A percentile compares a stretch with the other conserved stretches of the same genome.
Conservation (phyloP, 1,140 invertebrate genomes). For the Pachypsylla venusta region DNA sequence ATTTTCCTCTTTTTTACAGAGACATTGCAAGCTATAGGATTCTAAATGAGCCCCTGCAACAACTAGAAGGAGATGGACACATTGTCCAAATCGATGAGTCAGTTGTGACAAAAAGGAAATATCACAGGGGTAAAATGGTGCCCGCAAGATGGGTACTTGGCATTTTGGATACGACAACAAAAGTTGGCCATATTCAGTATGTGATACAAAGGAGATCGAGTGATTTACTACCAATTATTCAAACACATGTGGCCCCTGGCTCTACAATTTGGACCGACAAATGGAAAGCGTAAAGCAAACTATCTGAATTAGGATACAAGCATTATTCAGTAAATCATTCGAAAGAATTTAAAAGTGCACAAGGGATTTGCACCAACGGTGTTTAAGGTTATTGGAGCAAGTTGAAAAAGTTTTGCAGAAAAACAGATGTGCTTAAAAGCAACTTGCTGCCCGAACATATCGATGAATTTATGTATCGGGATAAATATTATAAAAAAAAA, state of each 20-base stretch:
- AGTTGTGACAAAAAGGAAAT: neutral
- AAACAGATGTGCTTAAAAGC: neutral
- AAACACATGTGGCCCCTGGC: neutral
- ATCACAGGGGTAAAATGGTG: neutral
- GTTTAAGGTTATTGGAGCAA: constrained; percentile 1
- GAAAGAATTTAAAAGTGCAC: neutral
- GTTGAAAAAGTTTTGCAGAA: constrained; percentile 1
- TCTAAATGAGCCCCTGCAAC: neutral
- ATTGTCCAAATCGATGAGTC: neutral
- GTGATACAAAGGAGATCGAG: neutral
- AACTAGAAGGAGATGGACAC: neutral
- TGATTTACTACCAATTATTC: neutral
- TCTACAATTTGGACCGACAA: neutral
- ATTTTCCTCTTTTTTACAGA: no score
- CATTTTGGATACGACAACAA: neutral
- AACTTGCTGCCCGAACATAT: neutral
- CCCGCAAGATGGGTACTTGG: neutral
- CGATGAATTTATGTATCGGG: constrained; percentile 6
- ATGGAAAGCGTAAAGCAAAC: neutral
- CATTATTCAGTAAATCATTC: neutral
- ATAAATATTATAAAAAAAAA: constrained; percentile 3
- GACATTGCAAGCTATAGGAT: neutral
- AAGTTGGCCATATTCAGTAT: neutral
- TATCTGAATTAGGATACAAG: neutral
- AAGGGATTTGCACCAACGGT: neutral